Evolutionary conservation across 2,888 invertebrate genomes (phyloP).

Genomic region (Cephus spinipes): DNA sequence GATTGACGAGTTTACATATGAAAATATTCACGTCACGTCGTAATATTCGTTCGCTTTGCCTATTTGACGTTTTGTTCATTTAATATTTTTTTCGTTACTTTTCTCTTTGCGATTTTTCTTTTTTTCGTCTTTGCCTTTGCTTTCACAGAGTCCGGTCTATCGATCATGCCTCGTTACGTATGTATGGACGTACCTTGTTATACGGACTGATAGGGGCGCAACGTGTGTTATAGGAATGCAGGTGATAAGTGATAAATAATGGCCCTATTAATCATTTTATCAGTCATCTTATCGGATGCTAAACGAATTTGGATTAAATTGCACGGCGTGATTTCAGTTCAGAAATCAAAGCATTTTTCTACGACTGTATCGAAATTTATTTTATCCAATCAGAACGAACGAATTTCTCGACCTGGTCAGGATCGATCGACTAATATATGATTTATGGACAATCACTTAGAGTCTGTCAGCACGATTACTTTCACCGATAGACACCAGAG

Average conservation of each 20-base stretch:
- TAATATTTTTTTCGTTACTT: neutral
- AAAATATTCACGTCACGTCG: neutral
- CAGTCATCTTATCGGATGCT: neutral
- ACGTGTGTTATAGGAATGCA: neutral
- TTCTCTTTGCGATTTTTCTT: neutral
- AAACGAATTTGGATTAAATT: neutral
- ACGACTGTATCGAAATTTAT: neutral
- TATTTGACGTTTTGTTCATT: neutral
- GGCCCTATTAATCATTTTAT: neutral
- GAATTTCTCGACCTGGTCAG: neutral
- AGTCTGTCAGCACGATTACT: neutral
- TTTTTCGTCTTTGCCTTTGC: neutral
- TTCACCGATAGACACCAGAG: neutral
- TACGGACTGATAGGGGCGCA: neutral
- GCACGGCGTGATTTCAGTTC: neutral
- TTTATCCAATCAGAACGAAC: neutral
- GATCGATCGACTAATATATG: neutral
- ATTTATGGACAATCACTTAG: neutral
- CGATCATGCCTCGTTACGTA: neutral
- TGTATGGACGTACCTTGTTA: neutral
- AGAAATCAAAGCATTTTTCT: neutral
- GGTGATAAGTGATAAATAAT: neutral
- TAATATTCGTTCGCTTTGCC: neutral
- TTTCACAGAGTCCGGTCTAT: neutral
- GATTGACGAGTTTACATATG: neutral